Evolutionary conservation across 2,113 vertebrate genomes (phyloP), one percentile per base, ranked within the genome.

Genomic region (Caranx ignobilis): DNA sequence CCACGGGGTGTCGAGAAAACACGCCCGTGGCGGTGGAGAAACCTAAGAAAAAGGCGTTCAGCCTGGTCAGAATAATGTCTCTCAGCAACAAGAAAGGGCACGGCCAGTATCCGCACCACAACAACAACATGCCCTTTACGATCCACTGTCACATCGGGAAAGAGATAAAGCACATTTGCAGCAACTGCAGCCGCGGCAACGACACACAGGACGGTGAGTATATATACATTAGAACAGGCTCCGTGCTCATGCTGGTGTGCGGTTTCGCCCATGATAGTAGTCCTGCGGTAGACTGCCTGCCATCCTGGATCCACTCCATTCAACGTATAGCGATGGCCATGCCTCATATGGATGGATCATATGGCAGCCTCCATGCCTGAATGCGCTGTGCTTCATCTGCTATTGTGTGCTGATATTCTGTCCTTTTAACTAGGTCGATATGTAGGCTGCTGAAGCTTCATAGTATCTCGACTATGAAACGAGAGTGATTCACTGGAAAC

Each of bases 151-250:
- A 98, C 92, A 97, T 99, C 87, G 97, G 98, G 84, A 99, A 98
- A 92, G 98, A 99, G 94, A 98, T 99, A 82, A 99, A 99, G 91
- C 98, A 99, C 94, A 99, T 99, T 86, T 99, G 98, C 97, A 97
- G 98, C 96, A 99, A 98, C 92, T 99, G 98, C 96, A 97, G 98
- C 88, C 97, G 98, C 54, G 97, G 96, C 81, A 96, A 96, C 90
- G 96, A 96, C 90, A 93, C 96, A 78, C 96, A 95, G 88, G 97
- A 98, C 87, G 98, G 98, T 99, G 96, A 99, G 97, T 96, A 90
- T 41, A 10, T 6, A 26, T 26, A 26, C 26, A 26, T 26, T 26
- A 26, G 26, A 5, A 37, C 48, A 7, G 54, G 4, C 39, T 26
- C 31, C 31, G 2, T 67, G 78, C 43, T 77, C 15, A 6, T 26